Percentiles rank a stretch among this genome's conserved stretches.
phyloP scores from a whole-genome alignment of 1,140 invertebrate genomes.

The Hirudo medicinalis region DNA sequence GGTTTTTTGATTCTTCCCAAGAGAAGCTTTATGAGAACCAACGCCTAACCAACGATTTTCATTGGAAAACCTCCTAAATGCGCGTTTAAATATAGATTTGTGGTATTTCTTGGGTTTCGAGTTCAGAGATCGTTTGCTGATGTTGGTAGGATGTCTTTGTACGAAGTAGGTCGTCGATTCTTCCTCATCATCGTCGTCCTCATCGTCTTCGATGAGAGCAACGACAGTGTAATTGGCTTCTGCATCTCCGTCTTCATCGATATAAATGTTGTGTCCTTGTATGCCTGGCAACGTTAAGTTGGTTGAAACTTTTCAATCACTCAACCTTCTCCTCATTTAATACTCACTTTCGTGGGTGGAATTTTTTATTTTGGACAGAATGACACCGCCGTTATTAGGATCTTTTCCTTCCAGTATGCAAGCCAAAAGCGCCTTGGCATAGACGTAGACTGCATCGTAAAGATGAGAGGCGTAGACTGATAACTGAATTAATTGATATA shows the following conservation, averaged over 20 bases:
- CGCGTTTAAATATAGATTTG: no score
- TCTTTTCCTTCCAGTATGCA: conserved; percentile 54
- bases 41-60: no score
- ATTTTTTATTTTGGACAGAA: conserved; percentile 56
- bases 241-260: conserved; percentile 17
- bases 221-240: conserved; percentile 19
- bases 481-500: conserved; percentile 50
- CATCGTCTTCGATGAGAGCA: conserved; percentile 9
- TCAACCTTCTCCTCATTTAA: background rate
- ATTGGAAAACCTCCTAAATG: no score
- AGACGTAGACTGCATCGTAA: conserved; percentile 85
- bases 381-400: conserved; percentile 42
- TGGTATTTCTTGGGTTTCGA: no score
- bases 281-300: conserved; percentile 6
- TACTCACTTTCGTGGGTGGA: conserved; percentile 56
- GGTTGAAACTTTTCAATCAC: background rate
- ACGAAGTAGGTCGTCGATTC: no score
- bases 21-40: no score
- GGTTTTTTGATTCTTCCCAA: no score
- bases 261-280: conserved; percentile 19
- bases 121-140: no score
- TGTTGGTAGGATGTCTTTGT: no score
- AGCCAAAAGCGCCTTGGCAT: conserved; percentile 67
- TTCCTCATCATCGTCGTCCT: no score
- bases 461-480: conserved; percentile 86